A percentile compares a stretch with the other conserved stretches of the same genome.
Conservation (phyloP, 2,797 vertebrate species). For the Rhynchonycteris naso region DNA sequence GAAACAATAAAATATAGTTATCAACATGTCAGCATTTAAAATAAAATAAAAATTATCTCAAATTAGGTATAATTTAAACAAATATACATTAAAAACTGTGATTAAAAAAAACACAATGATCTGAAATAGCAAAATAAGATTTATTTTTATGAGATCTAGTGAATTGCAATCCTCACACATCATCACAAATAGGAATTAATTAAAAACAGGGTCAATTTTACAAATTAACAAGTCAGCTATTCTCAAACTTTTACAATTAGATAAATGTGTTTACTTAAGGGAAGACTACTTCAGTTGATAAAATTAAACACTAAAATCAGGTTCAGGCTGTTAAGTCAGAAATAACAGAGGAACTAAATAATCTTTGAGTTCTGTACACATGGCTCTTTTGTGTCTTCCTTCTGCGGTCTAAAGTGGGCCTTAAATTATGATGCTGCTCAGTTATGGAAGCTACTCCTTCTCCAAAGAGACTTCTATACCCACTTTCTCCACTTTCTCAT, state of each 20-base stretch:
- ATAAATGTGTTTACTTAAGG: slow-evolving; percentile 22
- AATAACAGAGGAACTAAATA: neutral
- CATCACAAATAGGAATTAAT: neutral
- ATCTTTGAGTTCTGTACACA: neutral
- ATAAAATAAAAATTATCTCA: slow-evolving; percentile 30
- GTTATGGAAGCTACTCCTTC: neutral
- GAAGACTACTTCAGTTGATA: neutral
- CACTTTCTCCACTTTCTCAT: neutral
- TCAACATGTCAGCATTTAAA: neutral
- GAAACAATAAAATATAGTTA: neutral
- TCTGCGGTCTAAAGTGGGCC: neutral
- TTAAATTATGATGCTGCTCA: neutral
- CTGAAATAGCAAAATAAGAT: neutral
- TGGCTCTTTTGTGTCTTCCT: neutral
- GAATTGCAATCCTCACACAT: slow-evolving; percentile 4
- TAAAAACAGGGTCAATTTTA: neutral
- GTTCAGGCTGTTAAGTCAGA: neutral
- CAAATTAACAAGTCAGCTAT: neutral
- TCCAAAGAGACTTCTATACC: neutral
- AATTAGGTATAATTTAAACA: slow-evolving; percentile 18
- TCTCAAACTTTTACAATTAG: slow-evolving; percentile 3
- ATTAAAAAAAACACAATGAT: neutral
- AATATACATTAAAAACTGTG: neutral
- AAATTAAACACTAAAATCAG: neutral
- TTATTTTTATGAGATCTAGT: neutral